Percentiles rank a stretch among this genome's conserved stretches.
Conservation (phyloP, 2,797 vertebrate species). For the Halcyon smyrnensis region DNA sequence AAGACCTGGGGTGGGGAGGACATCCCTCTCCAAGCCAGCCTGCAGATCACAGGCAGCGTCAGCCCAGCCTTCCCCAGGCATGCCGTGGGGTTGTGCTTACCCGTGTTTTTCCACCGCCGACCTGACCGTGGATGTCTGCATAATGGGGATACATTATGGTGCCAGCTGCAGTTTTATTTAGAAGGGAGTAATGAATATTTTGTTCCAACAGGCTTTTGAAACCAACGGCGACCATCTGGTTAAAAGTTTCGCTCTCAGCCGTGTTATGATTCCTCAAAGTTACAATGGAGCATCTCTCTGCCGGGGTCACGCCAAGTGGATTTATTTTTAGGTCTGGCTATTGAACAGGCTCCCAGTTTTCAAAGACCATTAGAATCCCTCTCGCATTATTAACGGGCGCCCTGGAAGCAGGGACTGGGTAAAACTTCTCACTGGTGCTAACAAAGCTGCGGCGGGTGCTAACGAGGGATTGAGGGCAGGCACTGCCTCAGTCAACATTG, state of each 20-base stretch:
- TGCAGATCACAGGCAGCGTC: not conserved
- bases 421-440: conserved; percentile 14
- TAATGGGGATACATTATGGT: conserved; percentile 34
- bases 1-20: not conserved
- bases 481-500: not conserved
- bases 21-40: not conserved
- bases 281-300: conserved; percentile 20
- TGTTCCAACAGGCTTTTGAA: conserved; percentile 40
- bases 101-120: conserved; percentile 44
- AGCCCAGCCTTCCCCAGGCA: not conserved
- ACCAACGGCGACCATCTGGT: conserved; percentile 45
- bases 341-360: conserved; percentile 27
- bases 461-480: conserved; percentile 60
- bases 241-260: conserved; percentile 61
- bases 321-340: conserved; percentile 57
- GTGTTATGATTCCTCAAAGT: conserved; percentile 35
- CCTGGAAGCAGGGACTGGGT: not conserved
- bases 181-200: conserved; percentile 48
- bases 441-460: conserved; percentile 7
- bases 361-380: not conserved
- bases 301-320: not conserved
- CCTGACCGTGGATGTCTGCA: not conserved
- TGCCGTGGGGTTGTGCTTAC: not conserved
- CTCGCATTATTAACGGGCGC: not conserved
- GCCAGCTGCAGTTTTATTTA: conserved; percentile 47